These are phyloP conservation scores for Pachymerium ferrugineum DNA, from an alignment of 2,888 invertebrate genomes.

Conservation along the genomic window DNA sequence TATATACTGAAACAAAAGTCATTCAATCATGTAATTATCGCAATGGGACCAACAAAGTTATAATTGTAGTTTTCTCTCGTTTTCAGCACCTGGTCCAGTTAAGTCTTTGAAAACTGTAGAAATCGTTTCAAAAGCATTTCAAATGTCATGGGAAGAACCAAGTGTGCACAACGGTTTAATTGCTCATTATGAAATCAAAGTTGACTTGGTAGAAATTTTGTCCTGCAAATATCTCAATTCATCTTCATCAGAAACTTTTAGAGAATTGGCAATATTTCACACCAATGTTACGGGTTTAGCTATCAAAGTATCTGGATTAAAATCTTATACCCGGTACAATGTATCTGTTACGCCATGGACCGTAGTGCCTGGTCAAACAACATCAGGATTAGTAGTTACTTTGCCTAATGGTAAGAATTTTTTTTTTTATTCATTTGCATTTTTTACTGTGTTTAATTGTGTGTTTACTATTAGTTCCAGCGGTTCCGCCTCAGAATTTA, in stretches of 20 bases:
- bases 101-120: background rate
- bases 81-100: constrained; percentile 31
- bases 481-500: background rate
- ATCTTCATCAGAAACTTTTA: background rate
- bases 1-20: too few species aligned
- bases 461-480: constrained; percentile 7
- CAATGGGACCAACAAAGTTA: too few species aligned
- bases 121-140: background rate
- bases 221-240: background rate
- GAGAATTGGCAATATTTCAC: background rate
- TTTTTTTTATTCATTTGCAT: background rate
- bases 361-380: constrained; percentile 4
- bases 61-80: background rate
- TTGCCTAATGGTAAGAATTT: background rate
- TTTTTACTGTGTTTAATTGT: background rate
- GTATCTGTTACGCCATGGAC: constrained; percentile 29
- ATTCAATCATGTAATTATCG: too few species aligned
- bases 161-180: background rate
- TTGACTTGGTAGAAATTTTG: background rate
- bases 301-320: background rate
- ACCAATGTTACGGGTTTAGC: background rate
- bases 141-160: constrained; percentile 17
- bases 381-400: background rate
- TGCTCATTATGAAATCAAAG: constrained; percentile 23
- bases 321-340: background rate